Evolutionary conservation across 2,888 invertebrate species (phyloP).

Genomic region (Tyria jacobaeae): DNA sequence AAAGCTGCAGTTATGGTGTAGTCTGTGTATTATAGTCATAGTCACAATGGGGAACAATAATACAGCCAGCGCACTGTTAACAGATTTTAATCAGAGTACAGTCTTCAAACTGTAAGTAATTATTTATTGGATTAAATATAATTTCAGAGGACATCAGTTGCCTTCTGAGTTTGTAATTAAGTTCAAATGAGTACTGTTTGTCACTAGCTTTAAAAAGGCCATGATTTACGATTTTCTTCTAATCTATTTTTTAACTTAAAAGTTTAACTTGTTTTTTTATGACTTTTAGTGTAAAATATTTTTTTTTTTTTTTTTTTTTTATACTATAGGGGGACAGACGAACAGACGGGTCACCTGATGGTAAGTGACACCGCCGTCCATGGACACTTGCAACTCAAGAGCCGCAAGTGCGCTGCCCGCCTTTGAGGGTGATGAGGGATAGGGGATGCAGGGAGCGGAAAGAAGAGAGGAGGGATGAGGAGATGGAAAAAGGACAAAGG

Average conservation of each 20-base stretch:
- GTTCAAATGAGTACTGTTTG: not conserved
- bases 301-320: too few relatives aligned
- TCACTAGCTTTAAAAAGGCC: too few relatives aligned
- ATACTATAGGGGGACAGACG: too few relatives aligned
- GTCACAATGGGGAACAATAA: constrained; percentile 40
- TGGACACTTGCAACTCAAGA: too few relatives aligned
- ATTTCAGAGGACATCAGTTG: constrained; percentile 22
- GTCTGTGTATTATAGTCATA: not conserved
- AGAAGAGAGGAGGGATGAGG: too few relatives aligned
- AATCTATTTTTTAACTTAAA: not conserved
- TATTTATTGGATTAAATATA: constrained; percentile 18
- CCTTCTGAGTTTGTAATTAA: constrained; percentile 10
- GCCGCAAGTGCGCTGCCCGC: too few relatives aligned
- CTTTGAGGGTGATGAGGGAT: too few relatives aligned
- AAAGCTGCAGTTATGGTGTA: constrained; percentile 31
- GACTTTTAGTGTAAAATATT: not conserved
- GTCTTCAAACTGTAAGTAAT: constrained; percentile 38
- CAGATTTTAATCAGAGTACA: constrained; percentile 38
- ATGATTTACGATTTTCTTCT: too few relatives aligned
- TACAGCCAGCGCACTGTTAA: constrained; percentile 38
- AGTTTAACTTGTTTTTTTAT: not conserved
- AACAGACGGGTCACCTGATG: too few relatives aligned
- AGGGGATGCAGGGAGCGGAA: too few relatives aligned
- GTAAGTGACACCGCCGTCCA: too few relatives aligned
- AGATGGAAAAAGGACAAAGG: too few relatives aligned